phyloP scores from a whole-genome alignment of 2,113 vertebrate genomes.

The Astur gentilis region DNA sequence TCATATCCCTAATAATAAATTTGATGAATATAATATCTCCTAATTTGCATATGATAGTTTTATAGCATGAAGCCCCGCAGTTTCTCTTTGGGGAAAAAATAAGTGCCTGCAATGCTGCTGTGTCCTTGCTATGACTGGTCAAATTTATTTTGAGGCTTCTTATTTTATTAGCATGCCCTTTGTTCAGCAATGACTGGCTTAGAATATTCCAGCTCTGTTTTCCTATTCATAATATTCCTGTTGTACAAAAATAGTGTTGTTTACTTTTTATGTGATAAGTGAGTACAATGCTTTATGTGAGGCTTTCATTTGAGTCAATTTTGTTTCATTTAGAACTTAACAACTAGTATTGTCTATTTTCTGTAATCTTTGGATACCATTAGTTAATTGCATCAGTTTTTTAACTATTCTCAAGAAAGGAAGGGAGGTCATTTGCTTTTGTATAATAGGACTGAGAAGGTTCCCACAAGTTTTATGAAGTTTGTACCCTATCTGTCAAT shows the following conservation, averaged over 20 bases:
- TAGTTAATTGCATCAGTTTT: neutral
- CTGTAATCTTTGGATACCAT: neutral
- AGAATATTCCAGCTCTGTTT: neutral
- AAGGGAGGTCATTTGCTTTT: neutral
- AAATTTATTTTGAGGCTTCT: neutral
- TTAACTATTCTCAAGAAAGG: neutral
- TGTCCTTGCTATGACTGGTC: neutral
- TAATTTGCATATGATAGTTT: neutral
- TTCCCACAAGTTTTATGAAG: neutral
- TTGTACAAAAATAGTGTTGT: neutral
- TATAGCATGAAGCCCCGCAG: neutral
- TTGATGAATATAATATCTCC: neutral
- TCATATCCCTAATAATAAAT: neutral
- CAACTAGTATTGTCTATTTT: neutral
- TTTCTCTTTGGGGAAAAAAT: neutral
- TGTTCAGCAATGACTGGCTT: neutral
- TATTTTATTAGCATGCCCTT: neutral
- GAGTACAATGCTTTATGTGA: neutral
- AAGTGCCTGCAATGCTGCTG: neutral
- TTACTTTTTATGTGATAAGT: neutral
- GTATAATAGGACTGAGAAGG: neutral
- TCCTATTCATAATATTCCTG: neutral
- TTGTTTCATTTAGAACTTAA: neutral
- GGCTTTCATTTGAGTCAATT: neutral
- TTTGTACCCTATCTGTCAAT: neutral